A percentile compares a stretch with the other conserved stretches of the same genome.
These are phyloP conservation scores for Sakesphorus luctuosus DNA, from an alignment of 2,113 vertebrate genomes.

Conservation along the genomic window DNA sequence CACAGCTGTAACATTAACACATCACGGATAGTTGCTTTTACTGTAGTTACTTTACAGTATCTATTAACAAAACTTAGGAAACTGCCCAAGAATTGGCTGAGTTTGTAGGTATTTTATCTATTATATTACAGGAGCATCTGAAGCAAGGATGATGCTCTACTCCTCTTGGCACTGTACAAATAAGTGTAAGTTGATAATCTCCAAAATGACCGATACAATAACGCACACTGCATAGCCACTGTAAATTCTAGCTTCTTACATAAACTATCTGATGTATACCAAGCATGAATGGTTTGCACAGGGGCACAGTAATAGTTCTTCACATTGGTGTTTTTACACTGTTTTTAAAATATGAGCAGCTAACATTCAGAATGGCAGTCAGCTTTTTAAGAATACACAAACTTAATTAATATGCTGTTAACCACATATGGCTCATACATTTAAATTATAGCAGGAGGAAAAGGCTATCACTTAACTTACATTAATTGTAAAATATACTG, in stretches of 20 bases:
- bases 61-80: neutral
- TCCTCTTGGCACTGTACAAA: neutral
- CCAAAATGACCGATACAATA: neutral
- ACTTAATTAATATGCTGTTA: neutral
- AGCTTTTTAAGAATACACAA: neutral
- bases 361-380: neutral
- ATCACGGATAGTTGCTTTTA: neutral
- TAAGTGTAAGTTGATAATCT: neutral
- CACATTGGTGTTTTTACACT: neutral
- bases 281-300: slow-evolving; percentile 5
- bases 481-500: neutral
- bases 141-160: neutral
- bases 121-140: neutral
- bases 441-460: slow-evolving; percentile 24
- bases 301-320: slow-evolving; percentile 18
- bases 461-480: neutral
- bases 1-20: neutral
- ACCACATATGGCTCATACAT: neutral
- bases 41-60: slow-evolving; percentile 23
- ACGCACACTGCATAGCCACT: neutral
- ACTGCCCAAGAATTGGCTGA: neutral
- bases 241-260: neutral
- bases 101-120: neutral
- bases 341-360: neutral
- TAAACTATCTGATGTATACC: neutral